phyloP scores from a whole-genome alignment of 2,113 vertebrate species.

The Echinops telfairi region DNA sequence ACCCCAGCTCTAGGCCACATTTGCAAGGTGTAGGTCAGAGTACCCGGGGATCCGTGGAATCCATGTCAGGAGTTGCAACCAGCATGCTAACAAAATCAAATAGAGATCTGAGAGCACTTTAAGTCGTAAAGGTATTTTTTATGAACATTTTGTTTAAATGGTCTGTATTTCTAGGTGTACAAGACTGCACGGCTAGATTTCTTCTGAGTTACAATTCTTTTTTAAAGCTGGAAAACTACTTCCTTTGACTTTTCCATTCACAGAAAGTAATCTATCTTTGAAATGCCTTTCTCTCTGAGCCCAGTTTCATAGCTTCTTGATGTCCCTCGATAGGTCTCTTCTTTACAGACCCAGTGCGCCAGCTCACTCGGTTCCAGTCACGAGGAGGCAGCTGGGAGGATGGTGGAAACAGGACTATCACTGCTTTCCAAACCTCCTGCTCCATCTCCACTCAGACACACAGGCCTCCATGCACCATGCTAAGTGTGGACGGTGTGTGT shows the following conservation, averaged over 20 bases:
- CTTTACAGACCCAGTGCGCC: background rate
- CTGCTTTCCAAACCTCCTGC: background rate
- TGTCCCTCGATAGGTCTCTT: no score
- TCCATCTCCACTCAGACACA: background rate
- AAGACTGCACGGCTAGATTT: background rate
- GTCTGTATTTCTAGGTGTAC: background rate
- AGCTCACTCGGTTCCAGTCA: background rate
- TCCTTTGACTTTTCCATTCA: slow-evolving; percentile 1
- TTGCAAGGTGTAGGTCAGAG: background rate
- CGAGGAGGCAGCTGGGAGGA: background rate
- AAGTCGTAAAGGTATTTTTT: background rate
- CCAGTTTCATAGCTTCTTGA: background rate
- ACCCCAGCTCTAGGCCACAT: no score
- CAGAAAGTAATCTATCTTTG: background rate
- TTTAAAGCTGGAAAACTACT: background rate
- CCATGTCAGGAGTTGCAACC: background rate
- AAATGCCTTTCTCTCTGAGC: background rate
- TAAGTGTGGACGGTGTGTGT: background rate
- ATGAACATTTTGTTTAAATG: background rate
- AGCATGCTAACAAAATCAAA: slow-evolving; percentile 4
- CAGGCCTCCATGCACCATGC: background rate
- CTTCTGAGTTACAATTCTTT: background rate
- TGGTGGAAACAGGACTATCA: background rate
- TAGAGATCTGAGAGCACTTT: background rate
- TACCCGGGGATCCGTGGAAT: background rate